phyloP scores from a whole-genome alignment of 2,888 invertebrate genomes.

The Mamestra brassicae region DNA sequence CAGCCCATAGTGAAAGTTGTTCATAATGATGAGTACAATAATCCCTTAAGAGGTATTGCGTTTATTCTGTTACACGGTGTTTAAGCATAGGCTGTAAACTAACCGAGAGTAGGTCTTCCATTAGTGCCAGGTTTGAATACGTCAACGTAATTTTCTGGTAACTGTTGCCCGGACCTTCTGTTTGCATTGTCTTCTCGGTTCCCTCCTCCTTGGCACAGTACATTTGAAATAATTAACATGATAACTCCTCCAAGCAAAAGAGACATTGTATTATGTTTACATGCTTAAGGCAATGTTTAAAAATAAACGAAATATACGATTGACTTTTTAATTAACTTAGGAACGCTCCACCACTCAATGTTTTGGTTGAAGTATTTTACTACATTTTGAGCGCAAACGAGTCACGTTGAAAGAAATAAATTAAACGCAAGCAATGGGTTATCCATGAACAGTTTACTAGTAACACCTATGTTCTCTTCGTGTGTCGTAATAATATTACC shows the following conservation, averaged over 20 bases:
- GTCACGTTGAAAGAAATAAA: conserved; percentile 24
- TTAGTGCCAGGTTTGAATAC: conserved; percentile 68
- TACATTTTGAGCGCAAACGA: conserved; percentile 14
- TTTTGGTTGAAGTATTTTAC: conserved; percentile 49
- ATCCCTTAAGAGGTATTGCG: too few species aligned
- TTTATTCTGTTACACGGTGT: background rate
- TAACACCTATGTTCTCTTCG: conserved; percentile 30
- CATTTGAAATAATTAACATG: conserved; percentile 45
- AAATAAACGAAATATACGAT: conserved; percentile 26
- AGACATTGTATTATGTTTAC: conserved; percentile 50
- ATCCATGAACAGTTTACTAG: conserved; percentile 11
- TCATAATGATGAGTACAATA: too few species aligned
- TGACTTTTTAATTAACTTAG: conserved; percentile 62
- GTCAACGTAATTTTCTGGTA: conserved; percentile 68
- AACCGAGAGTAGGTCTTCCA: conserved; percentile 71
- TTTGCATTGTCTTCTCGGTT: background rate
- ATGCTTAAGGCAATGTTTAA: conserved; percentile 19
- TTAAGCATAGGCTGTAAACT: conserved; percentile 49
- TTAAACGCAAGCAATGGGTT: conserved; percentile 6
- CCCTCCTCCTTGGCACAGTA: conserved; percentile 16
- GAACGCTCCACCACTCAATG: conserved; percentile 53
- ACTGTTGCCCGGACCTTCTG: conserved; percentile 6
- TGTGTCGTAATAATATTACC: conserved; percentile 53
- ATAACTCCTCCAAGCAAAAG: conserved; percentile 41
- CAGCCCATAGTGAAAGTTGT: too few species aligned